Percentiles rank a stretch among this genome's conserved stretches.
These are phyloP conservation scores for Conus canariensis DNA, from an alignment of 2,888 invertebrate species.

Conservation along the genomic window DNA sequence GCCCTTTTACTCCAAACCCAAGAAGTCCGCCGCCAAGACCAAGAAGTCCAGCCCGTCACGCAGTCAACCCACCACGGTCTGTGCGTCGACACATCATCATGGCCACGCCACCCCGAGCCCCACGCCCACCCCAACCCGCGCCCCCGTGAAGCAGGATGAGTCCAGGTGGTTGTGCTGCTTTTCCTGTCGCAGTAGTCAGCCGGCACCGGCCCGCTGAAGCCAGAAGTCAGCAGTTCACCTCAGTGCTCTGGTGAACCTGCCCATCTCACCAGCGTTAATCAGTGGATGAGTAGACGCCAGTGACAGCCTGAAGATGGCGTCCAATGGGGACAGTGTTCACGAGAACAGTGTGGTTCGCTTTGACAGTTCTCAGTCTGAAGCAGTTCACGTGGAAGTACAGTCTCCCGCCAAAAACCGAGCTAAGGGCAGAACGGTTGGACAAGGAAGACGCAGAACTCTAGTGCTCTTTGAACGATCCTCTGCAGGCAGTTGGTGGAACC, in stretches of 20 bases:
- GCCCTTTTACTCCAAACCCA: background rate
- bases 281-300: no score
- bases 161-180: background rate
- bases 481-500: conserved; percentile 95
- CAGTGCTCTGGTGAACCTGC: no score
- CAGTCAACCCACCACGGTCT: background rate
- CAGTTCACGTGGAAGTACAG: conserved; percentile 60
- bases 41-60: background rate
- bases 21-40: background rate
- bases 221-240: background rate
- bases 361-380: conserved; percentile 54
- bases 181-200: conserved; percentile 8
- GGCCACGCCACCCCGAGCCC: background rate
- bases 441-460: conserved; percentile 45
- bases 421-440: conserved; percentile 9
- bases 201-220: background rate
- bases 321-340: conserved; percentile 44
- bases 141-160: background rate
- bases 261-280: no score
- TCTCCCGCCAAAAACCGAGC: conserved; percentile 55
- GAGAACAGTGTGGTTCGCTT: conserved; percentile 55
- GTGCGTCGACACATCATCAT: background rate
- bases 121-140: background rate
- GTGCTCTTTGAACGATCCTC: conserved; percentile 93
- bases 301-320: conserved; percentile 47